These are phyloP conservation scores for Deilephila elpenor DNA, from an alignment of 2,888 invertebrate genomes.

Conservation along the genomic window DNA sequence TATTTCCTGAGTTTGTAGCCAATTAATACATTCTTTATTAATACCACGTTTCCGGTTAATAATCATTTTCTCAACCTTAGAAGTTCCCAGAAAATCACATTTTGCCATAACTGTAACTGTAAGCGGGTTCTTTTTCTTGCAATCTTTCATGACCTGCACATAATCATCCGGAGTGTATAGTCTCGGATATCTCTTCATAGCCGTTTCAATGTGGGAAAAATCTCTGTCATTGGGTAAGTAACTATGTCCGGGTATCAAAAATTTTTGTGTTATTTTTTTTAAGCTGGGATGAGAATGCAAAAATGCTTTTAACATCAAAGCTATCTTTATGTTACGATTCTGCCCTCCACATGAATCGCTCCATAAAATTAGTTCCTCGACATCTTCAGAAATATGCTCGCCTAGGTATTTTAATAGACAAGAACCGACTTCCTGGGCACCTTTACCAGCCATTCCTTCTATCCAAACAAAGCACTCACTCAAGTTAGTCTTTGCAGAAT, in stretches of 20 bases:
- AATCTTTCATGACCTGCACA: slow-evolving; percentile 34
- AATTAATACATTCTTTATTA: not conserved
- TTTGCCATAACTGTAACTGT: slow-evolving; percentile 26
- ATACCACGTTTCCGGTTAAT: not conserved
- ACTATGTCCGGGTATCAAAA: slow-evolving; percentile 32
- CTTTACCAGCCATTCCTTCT: too few species aligned
- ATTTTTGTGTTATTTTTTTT: slow-evolving; percentile 30
- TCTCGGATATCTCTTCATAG: slow-evolving; percentile 33
- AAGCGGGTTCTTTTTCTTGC: slow-evolving; percentile 28
- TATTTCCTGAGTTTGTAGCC: slow-evolving; percentile 30
- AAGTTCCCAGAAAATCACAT: slow-evolving; percentile 29
- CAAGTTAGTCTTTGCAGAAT: too few species aligned
- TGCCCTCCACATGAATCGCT: slow-evolving; percentile 34
- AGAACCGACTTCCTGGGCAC: too few species aligned
- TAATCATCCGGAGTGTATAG: slow-evolving; percentile 33
- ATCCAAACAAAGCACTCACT: too few species aligned
- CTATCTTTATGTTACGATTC: slow-evolving; percentile 34
- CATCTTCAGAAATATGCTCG: slow-evolving; percentile 33
- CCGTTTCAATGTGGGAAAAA: slow-evolving; percentile 32
- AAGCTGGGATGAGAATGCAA: slow-evolving; percentile 34
- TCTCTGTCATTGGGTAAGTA: slow-evolving; percentile 35
- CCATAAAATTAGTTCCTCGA: slow-evolving; percentile 33
- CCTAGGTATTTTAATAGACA: slow-evolving; percentile 28
- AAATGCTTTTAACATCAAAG: slow-evolving; percentile 35
- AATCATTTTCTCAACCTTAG: slow-evolving; percentile 7